phyloP scores from a whole-genome alignment of 2,113 vertebrate species.

The Alectura lathami region DNA sequence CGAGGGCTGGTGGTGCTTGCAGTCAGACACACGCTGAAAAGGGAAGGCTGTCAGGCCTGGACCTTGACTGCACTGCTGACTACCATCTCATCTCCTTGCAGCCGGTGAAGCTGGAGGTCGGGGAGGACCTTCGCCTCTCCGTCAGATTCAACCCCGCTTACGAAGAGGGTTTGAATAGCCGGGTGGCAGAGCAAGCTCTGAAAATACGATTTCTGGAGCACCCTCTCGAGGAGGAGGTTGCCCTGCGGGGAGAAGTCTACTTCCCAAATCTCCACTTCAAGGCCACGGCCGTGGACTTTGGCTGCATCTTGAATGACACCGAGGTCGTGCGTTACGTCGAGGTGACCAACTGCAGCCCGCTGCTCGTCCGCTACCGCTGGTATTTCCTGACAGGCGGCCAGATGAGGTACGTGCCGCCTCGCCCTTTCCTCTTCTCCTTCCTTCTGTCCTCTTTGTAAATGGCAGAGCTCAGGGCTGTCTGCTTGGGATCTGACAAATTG shows the following conservation, averaged over 20 bases:
- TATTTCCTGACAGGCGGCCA: conserved; percentile 66
- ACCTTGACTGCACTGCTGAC: background rate
- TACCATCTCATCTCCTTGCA: conserved; percentile 46
- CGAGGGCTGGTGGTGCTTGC: background rate
- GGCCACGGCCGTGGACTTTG: conserved; percentile 81
- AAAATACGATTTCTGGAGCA: conserved; percentile 79
- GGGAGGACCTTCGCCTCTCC: conserved; percentile 72
- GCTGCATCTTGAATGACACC: conserved; percentile 83
- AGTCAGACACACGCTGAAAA: background rate
- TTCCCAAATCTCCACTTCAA: conserved; percentile 86
- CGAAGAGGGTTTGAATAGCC: conserved; percentile 58
- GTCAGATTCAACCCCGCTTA: conserved; percentile 83
- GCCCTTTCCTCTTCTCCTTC: background rate
- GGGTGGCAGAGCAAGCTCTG: conserved; percentile 76
- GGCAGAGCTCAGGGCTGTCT: background rate
- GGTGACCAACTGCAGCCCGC: conserved; percentile 83
- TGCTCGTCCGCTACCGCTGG: conserved; percentile 85
- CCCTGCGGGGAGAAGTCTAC: conserved; percentile 77
- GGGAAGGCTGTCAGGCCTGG: background rate
- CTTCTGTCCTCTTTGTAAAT: background rate
- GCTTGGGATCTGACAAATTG: background rate
- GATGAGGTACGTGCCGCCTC: conserved; percentile 73
- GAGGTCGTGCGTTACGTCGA: conserved; percentile 68
- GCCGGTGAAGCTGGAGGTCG: conserved; percentile 75
- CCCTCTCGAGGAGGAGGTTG: conserved; percentile 76